Conservation (phyloP, 2,888 invertebrate genomes). For the Eucriotettix oculatus region DNA sequence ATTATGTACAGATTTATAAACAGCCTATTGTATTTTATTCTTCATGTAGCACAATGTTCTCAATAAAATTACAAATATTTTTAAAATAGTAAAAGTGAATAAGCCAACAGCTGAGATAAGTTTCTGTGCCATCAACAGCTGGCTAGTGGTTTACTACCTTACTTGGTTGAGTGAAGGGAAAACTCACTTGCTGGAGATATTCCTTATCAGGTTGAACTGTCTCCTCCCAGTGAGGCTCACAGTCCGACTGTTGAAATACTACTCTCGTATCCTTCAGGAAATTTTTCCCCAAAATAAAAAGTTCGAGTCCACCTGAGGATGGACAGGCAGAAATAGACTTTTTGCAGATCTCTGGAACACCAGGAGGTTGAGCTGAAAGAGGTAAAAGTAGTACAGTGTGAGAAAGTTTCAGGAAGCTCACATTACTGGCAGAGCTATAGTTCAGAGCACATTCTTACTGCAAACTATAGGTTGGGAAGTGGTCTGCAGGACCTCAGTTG, state of each 20-base stretch:
- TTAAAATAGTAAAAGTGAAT: too few species aligned
- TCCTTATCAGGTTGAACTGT: constrained; percentile 76
- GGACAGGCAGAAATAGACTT: constrained; percentile 70
- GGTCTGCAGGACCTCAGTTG: constrained; percentile 67
- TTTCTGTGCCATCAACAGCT: too few species aligned
- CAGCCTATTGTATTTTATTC: too few species aligned
- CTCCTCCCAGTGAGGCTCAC: constrained; percentile 49
- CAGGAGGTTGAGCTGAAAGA: constrained; percentile 33
- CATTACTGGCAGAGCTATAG: too few species aligned
- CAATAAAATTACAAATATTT: too few species aligned
- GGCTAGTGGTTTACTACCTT: too few species aligned
- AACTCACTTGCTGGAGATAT: constrained; percentile 61
- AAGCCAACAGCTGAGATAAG: too few species aligned
- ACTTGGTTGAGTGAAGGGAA: too few species aligned
- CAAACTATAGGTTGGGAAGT: constrained; percentile 84
- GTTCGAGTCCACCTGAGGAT: constrained; percentile 62
- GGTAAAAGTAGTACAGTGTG: neutral
- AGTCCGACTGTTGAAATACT: constrained; percentile 41
- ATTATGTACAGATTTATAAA: too few species aligned
- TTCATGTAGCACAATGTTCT: too few species aligned
- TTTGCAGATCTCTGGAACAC: constrained; percentile 81
- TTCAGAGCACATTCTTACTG: constrained; percentile 44
- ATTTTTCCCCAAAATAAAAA: constrained; percentile 81
- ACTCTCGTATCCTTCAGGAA: constrained; percentile 81
- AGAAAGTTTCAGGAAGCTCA: too few species aligned